phyloP scores from a whole-genome alignment of 1,140 invertebrate species.

The Yoshiicerus persimilis region DNA sequence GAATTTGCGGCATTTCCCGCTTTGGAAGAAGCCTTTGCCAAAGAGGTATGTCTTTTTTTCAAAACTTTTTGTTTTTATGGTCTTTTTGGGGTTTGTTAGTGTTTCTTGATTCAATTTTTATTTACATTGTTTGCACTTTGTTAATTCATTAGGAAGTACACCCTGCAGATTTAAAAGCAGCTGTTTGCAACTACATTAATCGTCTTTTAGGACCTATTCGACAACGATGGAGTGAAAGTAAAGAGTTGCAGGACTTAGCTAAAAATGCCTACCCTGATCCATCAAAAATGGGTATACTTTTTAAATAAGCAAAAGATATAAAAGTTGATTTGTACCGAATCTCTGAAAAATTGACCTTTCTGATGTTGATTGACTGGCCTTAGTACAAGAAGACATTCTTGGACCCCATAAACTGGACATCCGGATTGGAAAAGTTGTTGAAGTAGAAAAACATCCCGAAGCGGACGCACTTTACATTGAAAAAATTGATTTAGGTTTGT shows the following conservation, averaged over 20 bases:
- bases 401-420: conserved; percentile 79
- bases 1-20: conserved; percentile 72
- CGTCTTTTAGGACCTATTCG: conserved; percentile 84
- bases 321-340: too few relatives aligned
- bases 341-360: too few relatives aligned
- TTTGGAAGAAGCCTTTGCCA: conserved; percentile 75
- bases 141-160: conserved; percentile 66
- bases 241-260: conserved; percentile 70
- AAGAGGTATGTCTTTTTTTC: conserved; percentile 54
- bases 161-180: conserved; percentile 88
- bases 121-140: background rate
- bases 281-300: conserved; percentile 64
- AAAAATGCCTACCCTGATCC: conserved; percentile 78
- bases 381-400: conserved; percentile 63
- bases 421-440: conserved; percentile 83
- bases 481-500: conserved; percentile 74
- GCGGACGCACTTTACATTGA: conserved; percentile 88
- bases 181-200: conserved; percentile 83
- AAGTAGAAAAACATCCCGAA: conserved; percentile 83
- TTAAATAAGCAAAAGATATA: too few relatives aligned
- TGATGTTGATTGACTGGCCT: background rate
- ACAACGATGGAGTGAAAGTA: conserved; percentile 75
- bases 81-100: background rate
- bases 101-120: background rate
- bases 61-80: background rate